Percentiles rank a stretch among this genome's conserved stretches.
These are phyloP conservation scores for Drosophila gaucha DNA, from an alignment of 2,888 invertebrate genomes.

Conservation along the genomic window DNA sequence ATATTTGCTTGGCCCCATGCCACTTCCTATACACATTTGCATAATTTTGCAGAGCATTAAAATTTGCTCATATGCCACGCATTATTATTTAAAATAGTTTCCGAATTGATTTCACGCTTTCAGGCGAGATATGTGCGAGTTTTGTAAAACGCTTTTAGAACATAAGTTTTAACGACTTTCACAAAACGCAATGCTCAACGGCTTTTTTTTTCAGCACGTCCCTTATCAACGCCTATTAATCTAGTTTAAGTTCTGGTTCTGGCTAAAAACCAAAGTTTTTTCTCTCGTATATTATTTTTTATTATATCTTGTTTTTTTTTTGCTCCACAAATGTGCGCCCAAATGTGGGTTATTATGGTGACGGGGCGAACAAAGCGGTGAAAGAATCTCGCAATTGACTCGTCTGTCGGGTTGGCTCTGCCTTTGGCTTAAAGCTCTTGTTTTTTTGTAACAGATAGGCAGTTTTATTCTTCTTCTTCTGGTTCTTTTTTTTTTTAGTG, in stretches of 20 bases:
- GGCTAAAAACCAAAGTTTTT: conserved; percentile 11
- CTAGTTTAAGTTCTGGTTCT: conserved; percentile 64
- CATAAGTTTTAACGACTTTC: conserved; percentile 40
- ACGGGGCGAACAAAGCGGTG: conserved; percentile 49
- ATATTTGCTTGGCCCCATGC: not conserved
- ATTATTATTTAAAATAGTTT: conserved; percentile 16
- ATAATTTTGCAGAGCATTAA: conserved; percentile 14
- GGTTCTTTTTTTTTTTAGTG: conserved; percentile 51
- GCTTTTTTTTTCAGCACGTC: conserved; percentile 32
- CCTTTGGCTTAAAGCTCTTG: conserved; percentile 16
- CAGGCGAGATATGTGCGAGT: not conserved
- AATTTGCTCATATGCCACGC: conserved; percentile 3
- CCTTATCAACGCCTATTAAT: conserved; percentile 73
- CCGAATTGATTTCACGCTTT: conserved; percentile 30
- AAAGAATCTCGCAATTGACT: conserved; percentile 49
- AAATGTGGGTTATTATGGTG: conserved; percentile 72
- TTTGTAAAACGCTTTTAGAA: conserved; percentile 1
- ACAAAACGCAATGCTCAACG: conserved; percentile 41
- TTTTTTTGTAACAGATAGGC: conserved; percentile 35
- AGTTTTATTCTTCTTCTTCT: conserved; percentile 24
- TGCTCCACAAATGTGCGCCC: conserved; percentile 55
- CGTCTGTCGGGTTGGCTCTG: conserved; percentile 12
- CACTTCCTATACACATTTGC: conserved; percentile 1
- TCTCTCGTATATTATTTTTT: conserved; percentile 4
- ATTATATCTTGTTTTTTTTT: not conserved